Percentiles rank a stretch among this genome's conserved stretches.
These are phyloP conservation scores for Dynastes grantii DNA, from an alignment of 2,888 invertebrate genomes.

Conservation along the genomic window DNA sequence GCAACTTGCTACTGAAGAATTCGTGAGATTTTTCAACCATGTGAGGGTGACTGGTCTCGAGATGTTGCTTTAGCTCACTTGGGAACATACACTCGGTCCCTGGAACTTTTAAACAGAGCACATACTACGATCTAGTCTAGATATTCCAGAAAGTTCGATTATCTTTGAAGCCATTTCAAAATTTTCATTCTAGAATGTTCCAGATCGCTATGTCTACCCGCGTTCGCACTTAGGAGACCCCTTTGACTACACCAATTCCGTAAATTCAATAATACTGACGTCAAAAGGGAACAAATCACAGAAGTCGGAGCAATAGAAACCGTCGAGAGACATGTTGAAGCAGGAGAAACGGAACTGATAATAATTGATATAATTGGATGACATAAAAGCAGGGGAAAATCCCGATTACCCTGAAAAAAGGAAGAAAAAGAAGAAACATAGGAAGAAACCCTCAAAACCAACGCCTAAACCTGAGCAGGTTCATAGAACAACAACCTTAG, in stretches of 20 bases:
- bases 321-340: conserved; percentile 68
- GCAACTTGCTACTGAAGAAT: too few relatives aligned
- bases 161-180: too few relatives aligned
- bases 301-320: conserved; percentile 72
- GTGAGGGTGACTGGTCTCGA: too few relatives aligned
- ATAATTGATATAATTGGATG: conserved; percentile 67
- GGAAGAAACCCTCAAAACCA: conserved; percentile 86
- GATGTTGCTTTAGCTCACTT: too few relatives aligned
- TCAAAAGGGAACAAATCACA: conserved; percentile 72
- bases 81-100: too few relatives aligned
- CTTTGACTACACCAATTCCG: conserved; percentile 77
- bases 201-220: too few relatives aligned
- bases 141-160: too few relatives aligned
- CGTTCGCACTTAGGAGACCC: conserved; percentile 57
- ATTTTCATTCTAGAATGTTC: too few relatives aligned
- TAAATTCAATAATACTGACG: conserved; percentile 78
- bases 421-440: conserved; percentile 83
- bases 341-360: conserved; percentile 62
- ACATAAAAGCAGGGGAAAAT: conserved; percentile 67
- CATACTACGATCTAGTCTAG: too few relatives aligned
- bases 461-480: conserved; percentile 87
- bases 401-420: conserved; percentile 65
- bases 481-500: conserved; percentile 82
- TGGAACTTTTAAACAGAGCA: too few relatives aligned
- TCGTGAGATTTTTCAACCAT: too few relatives aligned